Conservation (phyloP, 2,888 invertebrate species). For the Micropterix aruncella region DNA sequence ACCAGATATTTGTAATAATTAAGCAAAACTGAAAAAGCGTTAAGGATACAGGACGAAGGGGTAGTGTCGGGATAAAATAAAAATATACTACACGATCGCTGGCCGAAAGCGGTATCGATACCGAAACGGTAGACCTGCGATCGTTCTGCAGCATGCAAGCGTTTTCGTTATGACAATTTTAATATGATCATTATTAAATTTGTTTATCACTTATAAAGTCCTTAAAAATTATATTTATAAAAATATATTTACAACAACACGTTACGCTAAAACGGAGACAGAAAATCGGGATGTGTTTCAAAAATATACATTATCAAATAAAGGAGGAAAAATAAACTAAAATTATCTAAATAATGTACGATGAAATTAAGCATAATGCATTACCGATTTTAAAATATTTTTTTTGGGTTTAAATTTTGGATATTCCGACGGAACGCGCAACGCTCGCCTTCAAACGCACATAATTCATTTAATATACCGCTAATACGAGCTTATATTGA, state of each 20-base stretch:
- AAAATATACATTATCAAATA: too few species aligned
- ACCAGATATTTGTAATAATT: background rate
- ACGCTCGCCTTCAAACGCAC: too few species aligned
- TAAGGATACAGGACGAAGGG: background rate
- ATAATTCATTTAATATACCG: too few species aligned
- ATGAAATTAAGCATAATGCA: too few species aligned
- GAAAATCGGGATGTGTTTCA: too few species aligned
- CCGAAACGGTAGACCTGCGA: background rate
- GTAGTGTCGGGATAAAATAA: background rate
- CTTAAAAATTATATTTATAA: conserved; percentile 7
- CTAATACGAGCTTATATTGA: too few species aligned
- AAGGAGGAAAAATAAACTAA: too few species aligned
- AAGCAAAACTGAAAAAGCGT: background rate
- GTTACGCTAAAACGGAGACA: conserved; percentile 1
- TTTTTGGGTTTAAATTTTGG: too few species aligned
- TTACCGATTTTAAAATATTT: too few species aligned
- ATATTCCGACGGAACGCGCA: too few species aligned
- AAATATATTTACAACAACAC: conserved; percentile 11
- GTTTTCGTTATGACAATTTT: background rate
- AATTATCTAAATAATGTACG: too few species aligned
- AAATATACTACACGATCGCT: background rate
- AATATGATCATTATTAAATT: background rate
- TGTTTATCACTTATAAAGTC: background rate
- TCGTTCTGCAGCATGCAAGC: background rate
- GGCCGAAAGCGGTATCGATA: background rate